Conservation (phyloP, 2,113 vertebrate genomes). For the Vidua chalybeata region DNA sequence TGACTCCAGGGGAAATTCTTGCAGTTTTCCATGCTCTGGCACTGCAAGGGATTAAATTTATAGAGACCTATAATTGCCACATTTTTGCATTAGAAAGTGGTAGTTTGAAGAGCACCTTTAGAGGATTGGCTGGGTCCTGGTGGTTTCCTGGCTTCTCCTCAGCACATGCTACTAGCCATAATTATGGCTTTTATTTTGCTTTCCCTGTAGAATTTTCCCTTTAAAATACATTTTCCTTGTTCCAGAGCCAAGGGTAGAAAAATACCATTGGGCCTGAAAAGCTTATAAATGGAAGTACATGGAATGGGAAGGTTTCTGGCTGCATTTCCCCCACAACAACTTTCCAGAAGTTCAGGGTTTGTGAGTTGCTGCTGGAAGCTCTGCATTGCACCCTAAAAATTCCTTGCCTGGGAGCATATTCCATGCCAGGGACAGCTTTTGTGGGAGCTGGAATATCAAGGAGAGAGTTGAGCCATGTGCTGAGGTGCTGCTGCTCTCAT, state of each 20-base stretch:
- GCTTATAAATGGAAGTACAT: neutral
- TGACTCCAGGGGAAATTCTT: neutral
- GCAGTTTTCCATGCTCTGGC: neutral
- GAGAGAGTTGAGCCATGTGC: accelerated
- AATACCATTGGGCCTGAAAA: neutral
- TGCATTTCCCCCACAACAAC: accelerated
- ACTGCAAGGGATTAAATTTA: neutral
- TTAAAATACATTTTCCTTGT: neutral
- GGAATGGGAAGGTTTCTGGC: neutral
- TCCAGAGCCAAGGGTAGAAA: neutral
- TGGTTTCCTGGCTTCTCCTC: neutral
- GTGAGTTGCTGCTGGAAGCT: neutral
- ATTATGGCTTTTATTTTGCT: neutral
- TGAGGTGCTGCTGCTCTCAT: neutral
- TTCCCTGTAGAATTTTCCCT: neutral
- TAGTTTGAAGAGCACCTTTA: neutral
- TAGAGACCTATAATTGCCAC: neutral
- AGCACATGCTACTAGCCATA: neutral
- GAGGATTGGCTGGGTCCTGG: neutral
- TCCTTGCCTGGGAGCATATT: too few relatives aligned
- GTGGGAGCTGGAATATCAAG: accelerated
- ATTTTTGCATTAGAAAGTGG: neutral
- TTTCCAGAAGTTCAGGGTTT: neutral
- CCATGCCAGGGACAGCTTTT: neutral
- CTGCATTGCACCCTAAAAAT: accelerated